Conservation (phyloP, 1,140 invertebrate species). For the Pollicipes pollicipes region DNA sequence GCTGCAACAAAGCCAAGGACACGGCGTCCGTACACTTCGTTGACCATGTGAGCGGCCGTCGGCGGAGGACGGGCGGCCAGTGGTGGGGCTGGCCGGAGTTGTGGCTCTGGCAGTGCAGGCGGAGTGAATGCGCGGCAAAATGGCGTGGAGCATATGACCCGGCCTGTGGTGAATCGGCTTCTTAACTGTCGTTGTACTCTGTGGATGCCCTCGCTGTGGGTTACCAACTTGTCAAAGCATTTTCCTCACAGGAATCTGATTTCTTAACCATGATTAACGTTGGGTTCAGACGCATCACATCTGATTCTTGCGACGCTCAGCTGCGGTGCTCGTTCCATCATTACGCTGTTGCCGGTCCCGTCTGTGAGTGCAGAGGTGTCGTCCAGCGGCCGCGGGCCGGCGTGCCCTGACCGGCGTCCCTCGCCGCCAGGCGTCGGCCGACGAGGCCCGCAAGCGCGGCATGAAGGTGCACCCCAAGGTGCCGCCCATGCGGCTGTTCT, state of each 20-base stretch:
- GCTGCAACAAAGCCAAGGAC: neutral
- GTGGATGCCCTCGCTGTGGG: too few species aligned
- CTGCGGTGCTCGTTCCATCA: neutral
- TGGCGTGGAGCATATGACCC: too few species aligned
- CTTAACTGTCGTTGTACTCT: too few species aligned
- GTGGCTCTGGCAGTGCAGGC: neutral
- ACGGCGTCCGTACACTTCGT: neutral
- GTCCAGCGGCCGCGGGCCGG: neutral
- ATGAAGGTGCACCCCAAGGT: neutral
- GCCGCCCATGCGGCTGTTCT: neutral
- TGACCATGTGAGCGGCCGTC: neutral
- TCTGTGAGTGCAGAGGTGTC: too few species aligned
- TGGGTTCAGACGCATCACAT: neutral
- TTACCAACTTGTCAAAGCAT: too few species aligned
- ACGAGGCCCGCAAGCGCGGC: neutral
- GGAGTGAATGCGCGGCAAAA: neutral
- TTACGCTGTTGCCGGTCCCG: too few species aligned
- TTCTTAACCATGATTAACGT: too few species aligned
- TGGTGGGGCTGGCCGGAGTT: too few species aligned
- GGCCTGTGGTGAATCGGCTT: too few species aligned
- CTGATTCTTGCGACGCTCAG: neutral
- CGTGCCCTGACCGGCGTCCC: neutral
- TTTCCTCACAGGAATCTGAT: too few species aligned
- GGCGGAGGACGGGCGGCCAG: too few species aligned
- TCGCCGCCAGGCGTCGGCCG: neutral